A percentile compares a stretch with the other conserved stretches of the same genome.
Evolutionary conservation across 1,140 invertebrate species (phyloP).

Genomic region (Drosophila equinoxialis): DNA sequence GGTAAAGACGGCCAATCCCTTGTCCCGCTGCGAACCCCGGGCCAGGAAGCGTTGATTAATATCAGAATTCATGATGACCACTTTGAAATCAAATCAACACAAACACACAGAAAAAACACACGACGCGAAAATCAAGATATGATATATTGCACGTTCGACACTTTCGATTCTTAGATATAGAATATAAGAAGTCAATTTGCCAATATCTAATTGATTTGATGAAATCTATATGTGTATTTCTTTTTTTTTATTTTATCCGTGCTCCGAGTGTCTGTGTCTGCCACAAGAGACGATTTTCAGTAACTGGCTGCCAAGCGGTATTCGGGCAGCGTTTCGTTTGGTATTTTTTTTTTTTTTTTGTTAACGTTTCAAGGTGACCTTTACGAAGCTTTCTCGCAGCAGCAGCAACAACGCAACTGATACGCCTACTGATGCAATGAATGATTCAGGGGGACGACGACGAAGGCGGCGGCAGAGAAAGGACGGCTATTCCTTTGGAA

Average conservation of each 20-base stretch:
- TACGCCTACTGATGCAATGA: conserved; percentile 69
- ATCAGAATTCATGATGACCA: conserved; percentile 59
- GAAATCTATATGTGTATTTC: conserved; percentile 40
- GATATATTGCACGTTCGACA: not conserved
- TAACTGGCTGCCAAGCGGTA: conserved; percentile 61
- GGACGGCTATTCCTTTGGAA: not conserved
- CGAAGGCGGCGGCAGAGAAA: not conserved
- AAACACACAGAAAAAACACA: not conserved
- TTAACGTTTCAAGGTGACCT: conserved; percentile 77
- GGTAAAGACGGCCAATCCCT: conserved; percentile 96
- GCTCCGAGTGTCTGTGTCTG: conserved; percentile 34
- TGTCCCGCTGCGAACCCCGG: conserved; percentile 94
- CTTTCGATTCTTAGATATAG: conserved; percentile 14
- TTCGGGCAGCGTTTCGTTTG: conserved; percentile 41
- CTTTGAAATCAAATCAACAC: conserved; percentile 1
- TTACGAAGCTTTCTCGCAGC: conserved; percentile 51
- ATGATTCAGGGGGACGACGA: not conserved
- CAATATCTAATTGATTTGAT: conserved; percentile 46
- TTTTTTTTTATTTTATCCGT: conserved; percentile 33
- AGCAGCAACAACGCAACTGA: conserved; percentile 35
- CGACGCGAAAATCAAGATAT: too few species aligned
- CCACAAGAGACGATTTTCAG: conserved; percentile 64
- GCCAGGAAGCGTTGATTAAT: conserved; percentile 90
- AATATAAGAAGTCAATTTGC: conserved; percentile 17
- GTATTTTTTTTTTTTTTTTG: conserved; percentile 70